Percentiles rank a stretch among this genome's conserved stretches.
Conservation (phyloP, 2,113 vertebrate genomes). For the Pholis gunnellus region DNA sequence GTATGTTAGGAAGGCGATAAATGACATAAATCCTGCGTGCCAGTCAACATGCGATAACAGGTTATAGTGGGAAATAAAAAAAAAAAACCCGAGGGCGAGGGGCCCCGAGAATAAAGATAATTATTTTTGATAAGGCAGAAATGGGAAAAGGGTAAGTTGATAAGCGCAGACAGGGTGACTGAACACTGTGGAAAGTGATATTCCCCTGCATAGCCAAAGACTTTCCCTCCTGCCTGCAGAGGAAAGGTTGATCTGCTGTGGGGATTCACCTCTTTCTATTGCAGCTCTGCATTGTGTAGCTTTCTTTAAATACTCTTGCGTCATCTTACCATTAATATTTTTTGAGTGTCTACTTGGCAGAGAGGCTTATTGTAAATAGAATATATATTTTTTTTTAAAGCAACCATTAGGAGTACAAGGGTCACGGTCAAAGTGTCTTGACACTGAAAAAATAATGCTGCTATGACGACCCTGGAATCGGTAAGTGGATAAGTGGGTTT, state of each 20-base stretch:
- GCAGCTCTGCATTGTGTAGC: background rate
- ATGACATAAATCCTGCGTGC: constrained; percentile 68
- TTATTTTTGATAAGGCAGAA: constrained; percentile 78
- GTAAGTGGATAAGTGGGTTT: background rate
- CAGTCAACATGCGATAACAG: constrained; percentile 69
- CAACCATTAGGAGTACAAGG: background rate
- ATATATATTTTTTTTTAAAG: constrained; percentile 2
- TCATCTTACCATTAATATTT: constrained; percentile 12
- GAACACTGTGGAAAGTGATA: constrained; percentile 62
- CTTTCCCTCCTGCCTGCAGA: background rate
- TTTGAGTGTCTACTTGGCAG: background rate
- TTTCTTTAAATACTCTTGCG: background rate
- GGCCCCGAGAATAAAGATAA: constrained; percentile 74
- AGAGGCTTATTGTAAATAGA: background rate
- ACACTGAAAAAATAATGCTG: constrained; percentile 7
- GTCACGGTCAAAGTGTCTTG: background rate
- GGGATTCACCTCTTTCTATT: background rate
- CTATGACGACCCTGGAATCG: constrained; percentile 12
- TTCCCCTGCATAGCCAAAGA: constrained; percentile 36
- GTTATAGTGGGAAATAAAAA: constrained; percentile 49
- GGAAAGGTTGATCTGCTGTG: constrained; percentile 5
- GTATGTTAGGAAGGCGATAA: constrained; percentile 59
- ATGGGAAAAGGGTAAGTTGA: constrained; percentile 76
- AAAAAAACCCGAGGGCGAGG: background rate
- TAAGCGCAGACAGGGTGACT: constrained; percentile 63